Evolutionary conservation across 2,797 vertebrate species (phyloP), one percentile per base, ranked within the genome.

Genomic region (Eulemur rubriventer): DNA sequence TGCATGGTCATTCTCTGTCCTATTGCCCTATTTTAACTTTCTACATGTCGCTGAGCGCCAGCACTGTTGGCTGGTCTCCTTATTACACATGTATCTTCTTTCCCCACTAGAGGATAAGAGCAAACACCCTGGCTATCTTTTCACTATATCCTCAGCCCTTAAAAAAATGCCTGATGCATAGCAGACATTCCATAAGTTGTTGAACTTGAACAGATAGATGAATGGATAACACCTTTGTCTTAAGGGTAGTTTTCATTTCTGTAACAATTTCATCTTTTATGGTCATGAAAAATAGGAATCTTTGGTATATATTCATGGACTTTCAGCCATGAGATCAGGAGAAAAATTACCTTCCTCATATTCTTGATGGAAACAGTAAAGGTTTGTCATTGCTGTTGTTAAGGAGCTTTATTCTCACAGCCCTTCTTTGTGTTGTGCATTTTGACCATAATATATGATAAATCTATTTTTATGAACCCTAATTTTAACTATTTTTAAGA

Each of bases 401-500:
- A 82, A 80, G 50, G 67, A 91, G 18, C 33, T 86, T 92, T 65
- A n/a, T 82, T 72, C 43, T 86, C 48, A 80, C 75, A 48, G 26
- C 6, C 16, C 43, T 87, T 90, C 35, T 78, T 22, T 30, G 67
- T 86, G 28, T 80, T 89, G 43, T 76, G 30, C 73, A 59, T 63
- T 70, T 28, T 86, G 35, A 86, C 52, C 52, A 30, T 65, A 61
- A 76, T 87, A 33, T 41, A 43, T 86, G 50, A 72, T 91, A 69
- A 80, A 81, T 8, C 69, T 75, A 13, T 52, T 73, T 73, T 86
- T 86, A 50, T 57, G 59, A 85, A 50, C 28, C 22, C 48, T 28
- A 50, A 91, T 84, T 92, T 61, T 87, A 82, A 67, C 12, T 91
- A 72, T 76, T 79, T 86, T 75, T 30, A 81, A 91, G 57, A 80